A percentile compares a stretch with the other conserved stretches of the same genome.
Conservation (phyloP, 2,113 vertebrate genomes). For the Ptilonorhynchus violaceus region DNA sequence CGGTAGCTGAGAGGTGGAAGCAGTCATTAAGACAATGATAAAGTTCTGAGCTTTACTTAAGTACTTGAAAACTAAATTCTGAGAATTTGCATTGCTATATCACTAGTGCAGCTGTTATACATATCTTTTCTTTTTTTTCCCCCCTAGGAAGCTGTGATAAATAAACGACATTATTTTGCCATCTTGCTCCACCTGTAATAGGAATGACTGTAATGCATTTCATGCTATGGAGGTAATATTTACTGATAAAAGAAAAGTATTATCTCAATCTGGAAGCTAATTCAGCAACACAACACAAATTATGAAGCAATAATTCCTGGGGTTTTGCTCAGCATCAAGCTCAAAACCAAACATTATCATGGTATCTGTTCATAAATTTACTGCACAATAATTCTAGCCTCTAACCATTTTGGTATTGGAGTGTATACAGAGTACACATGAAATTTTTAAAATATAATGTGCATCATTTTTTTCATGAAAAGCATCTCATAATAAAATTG, state of each 20-base stretch:
- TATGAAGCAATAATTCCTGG: constrained; percentile 19
- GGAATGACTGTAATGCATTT: neutral
- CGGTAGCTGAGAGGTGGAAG: neutral
- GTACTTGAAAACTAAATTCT: neutral
- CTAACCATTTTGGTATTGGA: neutral
- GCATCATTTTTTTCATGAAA: neutral
- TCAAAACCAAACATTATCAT: neutral
- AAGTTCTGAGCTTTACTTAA: neutral
- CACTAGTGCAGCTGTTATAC: neutral
- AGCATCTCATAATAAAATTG: neutral
- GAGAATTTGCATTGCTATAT: neutral
- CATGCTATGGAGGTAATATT: neutral
- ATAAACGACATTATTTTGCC: neutral
- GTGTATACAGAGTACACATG: neutral
- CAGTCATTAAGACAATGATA: neutral
- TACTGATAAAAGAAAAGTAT: constrained; percentile 34
- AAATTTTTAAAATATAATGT: neutral
- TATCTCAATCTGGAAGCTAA: constrained; percentile 31
- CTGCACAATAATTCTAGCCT: neutral
- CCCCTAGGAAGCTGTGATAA: neutral
- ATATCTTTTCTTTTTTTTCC: neutral
- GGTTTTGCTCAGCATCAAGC: neutral
- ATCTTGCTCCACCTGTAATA: neutral
- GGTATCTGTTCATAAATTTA: neutral
- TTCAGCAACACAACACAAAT: constrained; percentile 39